Base-by-base conservation (phyloP, 2,888 invertebrate genomes). In the Saturnia japonica region DNA sequence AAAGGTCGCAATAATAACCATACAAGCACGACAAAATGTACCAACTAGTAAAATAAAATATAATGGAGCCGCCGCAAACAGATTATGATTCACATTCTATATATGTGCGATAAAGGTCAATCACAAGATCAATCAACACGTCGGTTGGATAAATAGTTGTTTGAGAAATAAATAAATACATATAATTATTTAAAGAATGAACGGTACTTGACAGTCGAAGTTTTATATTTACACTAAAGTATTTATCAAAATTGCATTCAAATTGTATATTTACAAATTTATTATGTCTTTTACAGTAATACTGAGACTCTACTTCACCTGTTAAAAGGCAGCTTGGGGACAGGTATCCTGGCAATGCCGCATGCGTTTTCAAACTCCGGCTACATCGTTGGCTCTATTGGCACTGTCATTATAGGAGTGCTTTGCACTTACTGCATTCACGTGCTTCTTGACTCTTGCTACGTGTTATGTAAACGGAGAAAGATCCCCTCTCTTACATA, bases 351-450 rank as follows among this genome's bases (percentile, higher is more conserved):
- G 70, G 98, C 98, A 7, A 97, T 99, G 96, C 98, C 98, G 0
- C 95, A 96, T 76, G 98, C 98, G 0, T 97, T 98, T 85, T 95
- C 95, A 78, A 96, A 98, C 85, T 95, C 98, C 0, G 98, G 98
- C 2, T 96, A 97, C 78, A 92, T 96, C 72, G 95, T 98, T 6
- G 99, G 99, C 14, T 85, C 96, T 1, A 90, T 97, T 28, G 97
- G 98, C 11, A 97, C 99, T 0, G 87, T 97, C 16, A 80, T 97
- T 6, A 97, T 99, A 77, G 99, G 99, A 0, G 88, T 97, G 40
- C 95, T 99, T 51, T 98, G 98, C 90, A 97, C 98, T 6, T 99
- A 99, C 89, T 99, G 99, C 85, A 98, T 99, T 90, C 98, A 99
- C 85, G 94, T 98, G 74, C 93, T 99, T 75, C 96, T 98, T 34